Percentiles rank a stretch among this genome's conserved stretches.
These are phyloP conservation scores for Dione juno DNA, from an alignment of 2,888 invertebrate genomes.

Conservation along the genomic window DNA sequence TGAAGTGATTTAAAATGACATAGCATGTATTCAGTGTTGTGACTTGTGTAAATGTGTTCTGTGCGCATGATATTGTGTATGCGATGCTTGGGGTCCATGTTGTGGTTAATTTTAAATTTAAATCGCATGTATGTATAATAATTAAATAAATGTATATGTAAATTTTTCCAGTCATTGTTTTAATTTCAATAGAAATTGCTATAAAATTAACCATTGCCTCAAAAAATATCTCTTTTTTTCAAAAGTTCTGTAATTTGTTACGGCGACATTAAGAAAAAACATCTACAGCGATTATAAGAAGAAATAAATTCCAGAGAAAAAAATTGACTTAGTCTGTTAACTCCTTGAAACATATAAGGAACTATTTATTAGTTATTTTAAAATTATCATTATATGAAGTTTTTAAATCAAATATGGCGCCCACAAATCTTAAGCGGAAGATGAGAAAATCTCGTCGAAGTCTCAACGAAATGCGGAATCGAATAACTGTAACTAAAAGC, in stretches of 20 bases:
- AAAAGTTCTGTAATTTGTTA: background rate
- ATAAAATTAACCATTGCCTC: background rate
- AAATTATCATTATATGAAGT: too few relatives aligned
- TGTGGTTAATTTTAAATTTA: background rate
- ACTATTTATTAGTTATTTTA: too few relatives aligned
- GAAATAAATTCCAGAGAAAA: too few relatives aligned
- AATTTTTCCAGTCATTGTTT: too few relatives aligned
- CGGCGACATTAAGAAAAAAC: too few relatives aligned
- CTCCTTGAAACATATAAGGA: background rate
- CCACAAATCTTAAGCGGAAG: conserved; percentile 52
- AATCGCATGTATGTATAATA: background rate
- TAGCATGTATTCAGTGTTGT: too few relatives aligned
- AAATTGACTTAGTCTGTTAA: background rate
- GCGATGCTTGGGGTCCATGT: too few relatives aligned
- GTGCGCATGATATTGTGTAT: too few relatives aligned
- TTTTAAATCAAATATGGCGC: conserved; percentile 52
- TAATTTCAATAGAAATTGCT: background rate
- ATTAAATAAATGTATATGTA: too few relatives aligned
- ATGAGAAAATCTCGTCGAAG: conserved; percentile 68
- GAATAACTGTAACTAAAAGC: conserved; percentile 48
- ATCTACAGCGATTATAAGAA: too few relatives aligned
- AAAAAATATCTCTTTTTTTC: background rate
- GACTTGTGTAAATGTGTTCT: too few relatives aligned
- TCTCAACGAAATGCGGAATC: conserved; percentile 68
- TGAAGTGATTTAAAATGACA: too few relatives aligned